Evolutionary conservation across 1,140 invertebrate genomes (phyloP).

Genomic region (Limonius californicus): DNA sequence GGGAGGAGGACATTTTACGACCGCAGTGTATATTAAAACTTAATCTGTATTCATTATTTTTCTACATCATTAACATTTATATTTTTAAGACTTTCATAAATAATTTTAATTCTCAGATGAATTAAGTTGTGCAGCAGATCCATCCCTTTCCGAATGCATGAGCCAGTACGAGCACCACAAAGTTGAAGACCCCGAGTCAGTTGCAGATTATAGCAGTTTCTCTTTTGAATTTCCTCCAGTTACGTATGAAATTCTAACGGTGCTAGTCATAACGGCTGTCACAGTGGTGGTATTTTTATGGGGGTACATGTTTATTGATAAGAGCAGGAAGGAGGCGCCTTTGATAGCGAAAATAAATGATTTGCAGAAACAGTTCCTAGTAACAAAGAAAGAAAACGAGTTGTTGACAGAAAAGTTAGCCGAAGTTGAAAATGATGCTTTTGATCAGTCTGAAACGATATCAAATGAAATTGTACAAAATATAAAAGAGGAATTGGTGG

Average conservation of each 20-base stretch:
- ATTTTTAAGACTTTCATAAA: too few species aligned
- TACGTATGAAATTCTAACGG: background rate
- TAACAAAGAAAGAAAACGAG: constrained; percentile 59
- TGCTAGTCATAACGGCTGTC: constrained; percentile 58
- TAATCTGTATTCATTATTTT: too few species aligned
- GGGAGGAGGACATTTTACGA: too few species aligned
- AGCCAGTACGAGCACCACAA: background rate
- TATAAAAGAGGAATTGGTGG: constrained; percentile 57
- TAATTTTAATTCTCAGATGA: background rate
- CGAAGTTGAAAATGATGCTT: constrained; percentile 57
- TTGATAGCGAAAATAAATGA: constrained; percentile 59
- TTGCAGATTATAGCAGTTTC: background rate
- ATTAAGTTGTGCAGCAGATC: background rate
- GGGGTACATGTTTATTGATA: constrained; percentile 73
- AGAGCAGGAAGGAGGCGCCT: constrained; percentile 59
- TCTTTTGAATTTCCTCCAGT: background rate
- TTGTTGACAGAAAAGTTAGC: constrained; percentile 61
- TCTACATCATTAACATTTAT: too few species aligned
- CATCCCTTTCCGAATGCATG: background rate
- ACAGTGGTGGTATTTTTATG: constrained; percentile 69
- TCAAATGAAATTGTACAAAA: constrained; percentile 63
- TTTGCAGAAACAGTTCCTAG: constrained; percentile 56
- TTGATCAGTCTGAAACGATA: constrained; percentile 44
- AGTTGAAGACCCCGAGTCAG: background rate
- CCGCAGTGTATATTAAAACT: too few species aligned